phyloP scores from a whole-genome alignment of 2,888 invertebrate genomes.

The Steinernema hermaphroditum region DNA sequence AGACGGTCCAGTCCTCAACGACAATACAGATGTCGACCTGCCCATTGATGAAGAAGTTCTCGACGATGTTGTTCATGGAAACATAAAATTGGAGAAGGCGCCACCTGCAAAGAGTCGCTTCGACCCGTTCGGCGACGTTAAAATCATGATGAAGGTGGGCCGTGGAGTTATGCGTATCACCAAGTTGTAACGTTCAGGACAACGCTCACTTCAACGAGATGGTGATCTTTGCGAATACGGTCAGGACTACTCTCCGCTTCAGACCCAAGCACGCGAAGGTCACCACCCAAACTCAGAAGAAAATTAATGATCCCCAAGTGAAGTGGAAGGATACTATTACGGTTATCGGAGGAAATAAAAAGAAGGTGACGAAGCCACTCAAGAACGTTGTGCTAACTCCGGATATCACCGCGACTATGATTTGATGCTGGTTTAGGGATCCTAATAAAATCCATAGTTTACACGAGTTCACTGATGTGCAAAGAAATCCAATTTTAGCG shows the following conservation, averaged over 20 bases:
- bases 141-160: constrained; percentile 9
- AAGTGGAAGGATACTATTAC: constrained; percentile 18
- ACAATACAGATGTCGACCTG: constrained; percentile 9
- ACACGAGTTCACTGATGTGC: too few relatives aligned
- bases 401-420: constrained; percentile 13
- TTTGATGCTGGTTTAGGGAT: too few relatives aligned
- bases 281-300: neutral
- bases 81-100: neutral
- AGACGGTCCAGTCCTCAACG: constrained; percentile 10
- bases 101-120: neutral
- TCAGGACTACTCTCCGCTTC: neutral
- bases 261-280: neutral
- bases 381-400: neutral
- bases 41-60: constrained; percentile 20
- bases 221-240: constrained; percentile 8
- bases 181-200: constrained; percentile 9
- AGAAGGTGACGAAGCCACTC: neutral
- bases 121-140: neutral
- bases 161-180: neutral
- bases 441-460: too few relatives aligned
- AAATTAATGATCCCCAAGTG: neutral
- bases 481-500: too few relatives aligned
- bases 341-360: neutral
- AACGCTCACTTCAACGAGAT: neutral
- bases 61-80: neutral